phyloP scores from a whole-genome alignment of 2,888 invertebrate species.

The Plebejus melissa region DNA sequence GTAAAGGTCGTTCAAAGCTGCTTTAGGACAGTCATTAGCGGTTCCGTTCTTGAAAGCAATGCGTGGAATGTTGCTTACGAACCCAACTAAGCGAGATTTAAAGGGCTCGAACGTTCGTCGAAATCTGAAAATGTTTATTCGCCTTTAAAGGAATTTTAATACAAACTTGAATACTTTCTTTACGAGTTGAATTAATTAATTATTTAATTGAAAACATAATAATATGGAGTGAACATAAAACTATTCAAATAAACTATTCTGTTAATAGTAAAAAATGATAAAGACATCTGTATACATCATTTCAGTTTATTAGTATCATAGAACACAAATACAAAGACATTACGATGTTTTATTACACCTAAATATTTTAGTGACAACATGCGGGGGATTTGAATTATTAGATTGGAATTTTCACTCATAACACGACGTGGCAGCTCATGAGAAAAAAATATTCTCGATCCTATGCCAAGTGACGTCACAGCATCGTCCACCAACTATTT shows the following conservation, averaged over 20 bases:
- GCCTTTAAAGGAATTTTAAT: background rate
- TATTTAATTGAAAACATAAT: background rate
- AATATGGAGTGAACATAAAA: background rate
- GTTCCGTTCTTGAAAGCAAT: constrained; percentile 29
- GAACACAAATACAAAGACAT: constrained; percentile 14
- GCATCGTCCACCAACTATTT: constrained; percentile 14
- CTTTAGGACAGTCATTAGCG: constrained; percentile 14
- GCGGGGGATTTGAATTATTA: constrained; percentile 14
- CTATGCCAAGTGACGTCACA: constrained; percentile 26
- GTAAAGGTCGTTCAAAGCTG: constrained; percentile 26
- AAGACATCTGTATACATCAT: background rate
- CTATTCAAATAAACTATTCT: background rate
- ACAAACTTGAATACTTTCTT: background rate
- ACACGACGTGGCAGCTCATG: constrained; percentile 7
- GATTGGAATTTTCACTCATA: constrained; percentile 24
- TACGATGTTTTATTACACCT: constrained; percentile 18
- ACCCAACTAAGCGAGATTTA: constrained; percentile 24
- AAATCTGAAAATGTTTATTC: constrained; percentile 7
- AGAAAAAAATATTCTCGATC: constrained; percentile 20
- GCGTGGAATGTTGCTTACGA: constrained; percentile 35
- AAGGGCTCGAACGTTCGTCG: background rate
- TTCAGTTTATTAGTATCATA: constrained; percentile 9
- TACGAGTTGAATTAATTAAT: background rate
- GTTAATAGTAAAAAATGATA: constrained; percentile 8
- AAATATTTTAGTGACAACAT: constrained; percentile 15